Evolutionary conservation across 2,888 invertebrate species (phyloP).

Genomic region (Dione vanillae): DNA sequence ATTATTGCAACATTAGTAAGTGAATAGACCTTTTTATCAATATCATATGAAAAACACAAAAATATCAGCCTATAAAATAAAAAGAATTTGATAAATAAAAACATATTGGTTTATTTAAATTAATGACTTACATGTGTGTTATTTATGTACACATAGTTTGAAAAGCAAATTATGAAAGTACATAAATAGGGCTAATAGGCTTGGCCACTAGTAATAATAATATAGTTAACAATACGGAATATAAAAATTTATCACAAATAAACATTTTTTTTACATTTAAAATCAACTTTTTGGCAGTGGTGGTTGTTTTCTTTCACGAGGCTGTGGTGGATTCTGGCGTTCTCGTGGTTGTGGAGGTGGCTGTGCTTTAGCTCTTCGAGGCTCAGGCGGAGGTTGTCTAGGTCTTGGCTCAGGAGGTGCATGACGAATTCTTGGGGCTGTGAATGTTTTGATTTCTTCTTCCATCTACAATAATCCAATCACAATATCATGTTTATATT

Average conservation of each 20-base stretch:
- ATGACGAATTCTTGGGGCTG: conserved; percentile 53
- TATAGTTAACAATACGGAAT: neutral
- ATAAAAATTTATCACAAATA: neutral
- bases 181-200: too few relatives aligned
- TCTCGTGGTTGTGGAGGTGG: conserved; percentile 59
- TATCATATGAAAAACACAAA: too few relatives aligned
- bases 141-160: too few relatives aligned
- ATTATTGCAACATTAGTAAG: too few relatives aligned
- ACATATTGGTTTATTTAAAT: too few relatives aligned
- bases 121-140: too few relatives aligned
- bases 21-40: too few relatives aligned
- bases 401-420: conserved; percentile 62
- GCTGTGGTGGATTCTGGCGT: conserved; percentile 59
- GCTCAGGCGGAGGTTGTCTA: conserved; percentile 61
- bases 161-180: too few relatives aligned
- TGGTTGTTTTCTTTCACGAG: conserved; percentile 54
- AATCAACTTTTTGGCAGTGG: conserved; percentile 43
- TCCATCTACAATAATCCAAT: conserved; percentile 18
- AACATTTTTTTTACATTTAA: neutral
- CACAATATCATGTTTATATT: too few relatives aligned
- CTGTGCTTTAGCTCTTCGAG: conserved; percentile 54
- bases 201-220: too few relatives aligned
- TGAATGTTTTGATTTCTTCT: conserved; percentile 38
- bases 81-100: too few relatives aligned
- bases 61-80: too few relatives aligned